These are phyloP conservation scores for Acrocephalus kingi DNA, from an alignment of 2,113 vertebrate genomes.

Conservation along the genomic window DNA sequence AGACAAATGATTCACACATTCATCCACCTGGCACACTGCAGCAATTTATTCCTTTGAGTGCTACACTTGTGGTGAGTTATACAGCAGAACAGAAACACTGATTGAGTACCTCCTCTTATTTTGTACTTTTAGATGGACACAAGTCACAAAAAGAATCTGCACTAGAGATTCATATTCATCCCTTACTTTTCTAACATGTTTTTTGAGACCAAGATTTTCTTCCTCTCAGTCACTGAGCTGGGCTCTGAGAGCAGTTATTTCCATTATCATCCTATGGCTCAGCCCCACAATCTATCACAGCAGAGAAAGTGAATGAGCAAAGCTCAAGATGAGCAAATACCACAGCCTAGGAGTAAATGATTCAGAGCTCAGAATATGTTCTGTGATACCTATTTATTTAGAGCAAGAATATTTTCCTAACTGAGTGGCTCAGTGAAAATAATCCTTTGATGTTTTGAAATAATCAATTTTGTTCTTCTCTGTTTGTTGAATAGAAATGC, in stretches of 20 bases:
- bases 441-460: not conserved
- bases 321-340: not conserved
- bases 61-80: not conserved
- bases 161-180: conserved; percentile 74
- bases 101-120: not conserved
- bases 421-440: not conserved
- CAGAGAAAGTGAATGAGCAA: not conserved
- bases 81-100: not conserved
- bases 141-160: conserved; percentile 69
- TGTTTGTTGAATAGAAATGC: not conserved
- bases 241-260: conserved; percentile 75
- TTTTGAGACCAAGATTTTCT: conserved; percentile 61
- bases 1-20: conserved; percentile 38
- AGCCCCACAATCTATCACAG: conserved; percentile 51
- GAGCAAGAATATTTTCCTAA: not conserved
- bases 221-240: conserved; percentile 67
- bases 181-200: conserved; percentile 64
- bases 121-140: conserved; percentile 76
- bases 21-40: conserved; percentile 1
- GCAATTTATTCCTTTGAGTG: not conserved
- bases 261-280: conserved; percentile 74
- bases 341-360: not conserved
- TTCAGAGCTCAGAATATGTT: not conserved
- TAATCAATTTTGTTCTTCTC: not conserved
- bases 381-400: not conserved